A percentile compares a stretch with the other conserved stretches of the same genome.
phyloP scores from a whole-genome alignment of 2,888 invertebrate genomes.

The Cephus pygmeus region DNA sequence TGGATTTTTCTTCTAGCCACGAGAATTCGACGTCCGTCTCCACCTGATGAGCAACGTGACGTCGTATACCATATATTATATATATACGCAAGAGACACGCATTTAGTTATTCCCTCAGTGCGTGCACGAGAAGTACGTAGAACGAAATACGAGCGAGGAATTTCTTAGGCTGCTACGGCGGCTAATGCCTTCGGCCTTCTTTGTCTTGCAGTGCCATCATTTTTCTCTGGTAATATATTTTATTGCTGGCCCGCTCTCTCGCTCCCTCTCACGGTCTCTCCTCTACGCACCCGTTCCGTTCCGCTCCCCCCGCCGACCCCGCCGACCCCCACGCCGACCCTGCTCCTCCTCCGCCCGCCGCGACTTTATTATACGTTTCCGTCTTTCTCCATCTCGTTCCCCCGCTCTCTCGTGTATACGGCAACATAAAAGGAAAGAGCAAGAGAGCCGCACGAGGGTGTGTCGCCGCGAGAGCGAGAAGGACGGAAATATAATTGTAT shows the following conservation, averaged over 20 bases:
- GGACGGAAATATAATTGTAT: conserved; percentile 64
- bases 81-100: too few relatives aligned
- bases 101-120: neutral
- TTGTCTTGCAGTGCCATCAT: conserved; percentile 58
- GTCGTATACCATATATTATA: too few relatives aligned
- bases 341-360: conserved; percentile 32
- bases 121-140: neutral
- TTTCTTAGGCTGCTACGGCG: conserved; percentile 48
- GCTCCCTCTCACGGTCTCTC: neutral
- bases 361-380: conserved; percentile 57
- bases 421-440: conserved; percentile 23
- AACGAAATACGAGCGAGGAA: conserved; percentile 49
- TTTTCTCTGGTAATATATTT: conserved; percentile 62
- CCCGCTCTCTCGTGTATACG: conserved; percentile 25
- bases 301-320: conserved; percentile 15
- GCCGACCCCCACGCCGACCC: conserved; percentile 18
- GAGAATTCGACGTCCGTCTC: too few relatives aligned
- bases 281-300: neutral
- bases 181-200: conserved; percentile 54
- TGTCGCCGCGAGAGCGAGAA: conserved; percentile 42
- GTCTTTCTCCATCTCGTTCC: conserved; percentile 28
- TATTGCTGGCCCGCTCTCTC: conserved; percentile 53
- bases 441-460: conserved; percentile 22
- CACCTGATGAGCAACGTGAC: too few relatives aligned
- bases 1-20: too few relatives aligned